Evolutionary conservation across 1,140 invertebrate species (phyloP), one percentile per base, ranked within the genome.

Genomic region (Cydia pomonella): DNA sequence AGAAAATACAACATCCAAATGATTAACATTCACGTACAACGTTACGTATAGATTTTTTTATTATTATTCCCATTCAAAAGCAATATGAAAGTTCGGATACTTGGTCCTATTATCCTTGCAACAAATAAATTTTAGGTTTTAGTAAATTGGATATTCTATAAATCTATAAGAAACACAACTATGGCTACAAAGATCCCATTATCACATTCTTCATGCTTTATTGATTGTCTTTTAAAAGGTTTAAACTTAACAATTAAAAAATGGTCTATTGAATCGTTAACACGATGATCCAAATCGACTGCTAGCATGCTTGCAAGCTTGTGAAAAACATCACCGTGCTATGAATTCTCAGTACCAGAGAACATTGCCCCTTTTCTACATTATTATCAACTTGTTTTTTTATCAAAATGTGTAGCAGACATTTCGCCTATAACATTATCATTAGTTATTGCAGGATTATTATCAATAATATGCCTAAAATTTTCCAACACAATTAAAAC

Each of bases 141-240:
- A 72, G 29, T 50, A 44, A 6, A 47, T 25, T 72, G 71, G 38
- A 33, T 33, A 29, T 13, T 64, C 27, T 69, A 71, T 59, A 75
- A 75, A 72, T 75, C 72, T 78, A 78, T 75, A 78, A 62, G 12
- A 77, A 78, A 75, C 69, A 38, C 72, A 75, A 73, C 74, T 75
- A 75, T 73, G 50, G 21, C 77, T 78, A 78, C 69, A 63, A 72
- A 73, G 74, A 79, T 77, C 53, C 74, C 77, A 76, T 69, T 82
- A 82, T 80, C 81, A 82, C 81, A 82, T 76, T 64, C 59, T 79
- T 80, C 77, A 80, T 75, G 76, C 79, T 79, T 77, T 75, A 69
- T 72, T 69, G 64, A 33, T 33, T 69, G 64, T 69, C 64, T 69
- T 69, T 69, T 69, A 69, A 33, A 18, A 38, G 53, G 16, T 72